Evolutionary conservation across 2,797 vertebrate species (phyloP).

Genomic region (Tympanoctomys barrerae): DNA sequence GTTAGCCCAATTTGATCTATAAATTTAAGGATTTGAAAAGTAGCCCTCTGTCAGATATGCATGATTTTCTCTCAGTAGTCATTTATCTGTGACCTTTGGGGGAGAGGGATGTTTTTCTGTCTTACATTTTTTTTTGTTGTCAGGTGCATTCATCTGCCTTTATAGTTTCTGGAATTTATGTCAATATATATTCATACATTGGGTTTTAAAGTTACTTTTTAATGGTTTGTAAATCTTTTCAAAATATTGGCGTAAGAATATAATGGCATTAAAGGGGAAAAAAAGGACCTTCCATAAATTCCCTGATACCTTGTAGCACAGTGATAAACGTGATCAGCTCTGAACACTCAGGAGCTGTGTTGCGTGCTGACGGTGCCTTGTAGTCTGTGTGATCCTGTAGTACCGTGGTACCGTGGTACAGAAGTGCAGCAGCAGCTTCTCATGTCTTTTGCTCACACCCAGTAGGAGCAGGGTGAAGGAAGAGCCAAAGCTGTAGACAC

Average conservation of each 20-base stretch:
- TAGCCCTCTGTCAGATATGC: conserved; percentile 20
- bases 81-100: conserved; percentile 26
- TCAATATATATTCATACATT: neutral
- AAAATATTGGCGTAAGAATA: conserved; percentile 36
- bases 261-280: neutral
- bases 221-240: conserved; percentile 32
- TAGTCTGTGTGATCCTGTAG: neutral
- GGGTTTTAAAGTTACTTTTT: conserved; percentile 42
- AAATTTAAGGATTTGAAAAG: conserved; percentile 57
- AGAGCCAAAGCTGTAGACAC: neutral
- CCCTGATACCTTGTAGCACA: conserved; percentile 3
- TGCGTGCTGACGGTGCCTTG: neutral
- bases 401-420: neutral
- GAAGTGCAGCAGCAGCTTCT: neutral
- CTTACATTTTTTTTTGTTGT: neutral
- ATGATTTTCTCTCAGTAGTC: conserved; percentile 18
- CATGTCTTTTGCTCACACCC: neutral
- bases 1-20: conserved; percentile 34
- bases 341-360: neutral
- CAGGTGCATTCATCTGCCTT: conserved; percentile 38
- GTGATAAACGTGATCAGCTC: neutral
- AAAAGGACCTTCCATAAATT: neutral
- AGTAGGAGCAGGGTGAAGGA: neutral
- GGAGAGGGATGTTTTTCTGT: neutral
- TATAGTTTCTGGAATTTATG: conserved; percentile 50